phyloP scores from a whole-genome alignment of 2,888 invertebrate species.

The Campoplex capitator region DNA sequence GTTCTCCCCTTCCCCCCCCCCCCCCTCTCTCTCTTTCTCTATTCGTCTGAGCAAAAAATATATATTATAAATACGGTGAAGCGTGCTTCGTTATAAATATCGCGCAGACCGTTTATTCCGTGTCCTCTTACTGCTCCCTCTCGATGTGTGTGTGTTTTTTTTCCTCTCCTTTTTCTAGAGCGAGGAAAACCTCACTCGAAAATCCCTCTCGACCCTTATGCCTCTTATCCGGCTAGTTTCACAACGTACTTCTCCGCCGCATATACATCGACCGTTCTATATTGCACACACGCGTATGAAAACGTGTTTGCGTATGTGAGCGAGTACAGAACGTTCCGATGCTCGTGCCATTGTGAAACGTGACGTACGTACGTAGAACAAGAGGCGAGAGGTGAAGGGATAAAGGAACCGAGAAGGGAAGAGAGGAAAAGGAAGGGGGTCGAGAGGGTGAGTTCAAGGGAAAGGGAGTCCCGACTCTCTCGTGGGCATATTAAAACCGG shows the following conservation, averaged over 20 bases:
- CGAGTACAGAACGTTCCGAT: constrained; percentile 1
- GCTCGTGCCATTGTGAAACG: constrained; percentile 43
- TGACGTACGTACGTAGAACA: constrained; percentile 28
- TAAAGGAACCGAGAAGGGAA: background rate
- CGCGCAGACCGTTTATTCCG: constrained; percentile 49
- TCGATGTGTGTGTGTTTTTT: background rate
- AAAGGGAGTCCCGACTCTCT: constrained; percentile 20
- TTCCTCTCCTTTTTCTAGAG: background rate
- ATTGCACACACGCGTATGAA: constrained; percentile 7
- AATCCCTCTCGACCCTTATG: constrained; percentile 43
- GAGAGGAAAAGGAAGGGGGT: background rate
- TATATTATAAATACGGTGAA: constrained; percentile 63
- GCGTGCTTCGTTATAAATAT: constrained; percentile 64
- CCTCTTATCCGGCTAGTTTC: constrained; percentile 7
- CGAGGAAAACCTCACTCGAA: constrained; percentile 26
- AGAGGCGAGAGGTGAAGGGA: background rate
- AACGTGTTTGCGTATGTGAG: background rate
- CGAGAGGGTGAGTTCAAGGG: constrained; percentile 21
- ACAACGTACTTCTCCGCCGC: background rate
- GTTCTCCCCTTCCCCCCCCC: constrained; percentile 17
- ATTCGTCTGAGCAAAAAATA: constrained; percentile 43
- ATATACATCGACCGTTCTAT: background rate
- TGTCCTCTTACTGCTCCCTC: background rate
- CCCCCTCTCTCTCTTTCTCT: background rate
- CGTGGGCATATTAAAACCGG: constrained; percentile 68